These are phyloP conservation scores for Aurelia aurita complex sp. Pacific DNA, from an alignment of 30 jellyfish, hydroid and myxozoan genomes.

Conservation along the genomic window DNA sequence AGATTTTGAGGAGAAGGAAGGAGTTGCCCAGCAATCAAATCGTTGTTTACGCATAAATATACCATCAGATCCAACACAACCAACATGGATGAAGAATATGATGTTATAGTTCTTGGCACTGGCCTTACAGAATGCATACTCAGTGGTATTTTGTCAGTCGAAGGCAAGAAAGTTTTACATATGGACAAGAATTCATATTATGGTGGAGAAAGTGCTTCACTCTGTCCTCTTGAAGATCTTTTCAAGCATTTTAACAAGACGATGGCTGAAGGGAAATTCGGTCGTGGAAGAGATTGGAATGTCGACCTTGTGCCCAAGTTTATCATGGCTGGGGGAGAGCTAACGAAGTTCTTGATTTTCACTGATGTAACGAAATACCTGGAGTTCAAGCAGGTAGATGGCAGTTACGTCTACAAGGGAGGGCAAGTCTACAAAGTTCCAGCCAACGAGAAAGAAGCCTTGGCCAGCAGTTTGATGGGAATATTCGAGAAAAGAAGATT, in stretches of 20 bases:
- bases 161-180: conserved; percentile 97
- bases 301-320: conserved; percentile 96
- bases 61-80: no score
- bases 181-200: conserved; percentile 98
- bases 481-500: conserved; percentile 94
- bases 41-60: no score
- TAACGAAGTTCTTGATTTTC: conserved; percentile 81
- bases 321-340: conserved; percentile 98
- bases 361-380: conserved; percentile 98
- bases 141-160: conserved; percentile 97
- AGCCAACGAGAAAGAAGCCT: conserved; percentile 96
- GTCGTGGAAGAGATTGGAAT: conserved; percentile 98
- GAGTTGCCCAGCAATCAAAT: no score
- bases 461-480: conserved; percentile 97
- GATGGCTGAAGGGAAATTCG: conserved; percentile 84
- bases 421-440: conserved; percentile 98
- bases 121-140: conserved; percentile 98
- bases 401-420: conserved; percentile 95
- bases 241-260: conserved; percentile 79
- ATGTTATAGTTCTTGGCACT: conserved; percentile 96
- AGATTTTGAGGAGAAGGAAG: no score
- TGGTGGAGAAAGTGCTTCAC: conserved; percentile 99
- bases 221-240: conserved; percentile 90
- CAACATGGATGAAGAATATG: conserved; percentile 98
- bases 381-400: conserved; percentile 97